Evolutionary conservation across 2,113 vertebrate genomes (phyloP).

Genomic region (Sapajus apella): DNA sequence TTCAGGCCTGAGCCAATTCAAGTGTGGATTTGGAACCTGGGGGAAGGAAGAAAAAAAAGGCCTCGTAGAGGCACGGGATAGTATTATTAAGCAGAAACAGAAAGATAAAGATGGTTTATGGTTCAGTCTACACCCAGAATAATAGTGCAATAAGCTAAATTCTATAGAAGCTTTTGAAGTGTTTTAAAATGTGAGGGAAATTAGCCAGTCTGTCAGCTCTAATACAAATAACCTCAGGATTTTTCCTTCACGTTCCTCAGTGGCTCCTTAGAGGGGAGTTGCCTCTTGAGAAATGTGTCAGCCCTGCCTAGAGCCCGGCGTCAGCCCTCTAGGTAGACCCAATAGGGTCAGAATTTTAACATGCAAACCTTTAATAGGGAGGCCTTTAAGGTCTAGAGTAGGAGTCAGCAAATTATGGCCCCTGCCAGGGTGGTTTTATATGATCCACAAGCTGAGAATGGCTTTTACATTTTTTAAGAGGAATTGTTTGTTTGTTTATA

Average conservation of each 20-base stretch:
- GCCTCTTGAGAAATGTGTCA: neutral
- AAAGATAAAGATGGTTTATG: slow-evolving; percentile 44
- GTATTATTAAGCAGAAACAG: slow-evolving; percentile 38
- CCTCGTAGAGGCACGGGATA: neutral
- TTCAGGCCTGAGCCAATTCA: neutral
- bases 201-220: slow-evolving; percentile 44
- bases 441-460: neutral
- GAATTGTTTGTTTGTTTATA: neutral
- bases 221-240: slow-evolving; percentile 52
- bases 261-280: neutral
- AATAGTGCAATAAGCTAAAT: slow-evolving; percentile 55
- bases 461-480: slow-evolving; percentile 11
- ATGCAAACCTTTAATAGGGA: neutral
- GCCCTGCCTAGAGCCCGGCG: neutral
- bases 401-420: neutral
- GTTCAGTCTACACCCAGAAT: slow-evolving; percentile 47
- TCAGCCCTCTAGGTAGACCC: neutral
- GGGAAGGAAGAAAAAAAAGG: neutral
- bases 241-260: slow-evolving; percentile 48
- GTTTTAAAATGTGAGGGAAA: slow-evolving; percentile 41
- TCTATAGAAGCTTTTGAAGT: slow-evolving; percentile 63
- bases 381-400: neutral
- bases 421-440: neutral
- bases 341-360: neutral
- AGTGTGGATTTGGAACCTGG: slow-evolving; percentile 17